Base-by-base conservation (phyloP, 2,797 vertebrate genomes). In the Aotus griseimembra region DNA sequence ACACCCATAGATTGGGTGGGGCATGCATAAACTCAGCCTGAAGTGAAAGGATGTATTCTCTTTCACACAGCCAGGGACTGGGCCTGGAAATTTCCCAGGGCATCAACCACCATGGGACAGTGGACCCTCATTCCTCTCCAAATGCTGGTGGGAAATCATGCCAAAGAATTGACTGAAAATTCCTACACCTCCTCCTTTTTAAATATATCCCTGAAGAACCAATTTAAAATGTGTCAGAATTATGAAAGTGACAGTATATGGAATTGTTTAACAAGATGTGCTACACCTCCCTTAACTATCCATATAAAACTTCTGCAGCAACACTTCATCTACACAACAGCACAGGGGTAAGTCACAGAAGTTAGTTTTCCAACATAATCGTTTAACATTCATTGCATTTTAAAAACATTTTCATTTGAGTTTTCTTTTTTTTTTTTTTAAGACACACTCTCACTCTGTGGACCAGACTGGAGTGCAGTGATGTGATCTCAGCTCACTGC, bases 371-470 rank as follows among this genome's bases (percentile, higher is more conserved):
- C 33, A 28, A 79, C 26, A 90, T 75, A 88, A 96, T 52, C 44
- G 22, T 86, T 93, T 89, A 67, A 93, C 44, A 86, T 58, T 90
- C 70, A 86, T 28, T 88, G 17, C 13, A 92, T 26, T 96, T 85
- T 36, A 7, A 91, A 94, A 97, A 67, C 3, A 83, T 73, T 92
- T 94, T 85, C 46, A 90, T 83, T 89, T 20, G 22, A 72, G 50
- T 87, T 58, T 28, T 58, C 3, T 12, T 26, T 58, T 57, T 11
- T 26, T 26, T 64, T 33, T 30, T 58, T 30, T 61, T 30, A 6
- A 67, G 61, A n/a, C 61, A 67, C 15, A n/a, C 15, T 67, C 15
- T 67, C 30, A 15, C 61, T 67, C 33, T 33, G 15, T n/a, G 33
- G 61, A 17, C 61, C 33, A 17, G 61, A 7, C 61, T 67, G 33